Base-by-base conservation (phyloP, 2,797 vertebrate species). In the Etheostoma perlongum region DNA sequence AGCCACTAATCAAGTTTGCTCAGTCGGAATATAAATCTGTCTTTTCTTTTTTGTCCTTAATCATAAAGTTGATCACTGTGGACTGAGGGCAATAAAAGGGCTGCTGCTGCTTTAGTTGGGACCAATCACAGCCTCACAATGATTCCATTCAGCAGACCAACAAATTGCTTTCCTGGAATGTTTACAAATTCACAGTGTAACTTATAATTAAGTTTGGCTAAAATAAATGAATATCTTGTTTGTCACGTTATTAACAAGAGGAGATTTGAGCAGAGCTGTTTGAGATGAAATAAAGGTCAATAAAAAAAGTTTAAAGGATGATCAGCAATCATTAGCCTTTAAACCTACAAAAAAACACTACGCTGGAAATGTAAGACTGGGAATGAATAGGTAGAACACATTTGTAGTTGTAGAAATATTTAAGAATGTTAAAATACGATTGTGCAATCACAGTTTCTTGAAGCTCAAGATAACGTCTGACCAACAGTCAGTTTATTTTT, bases 51-150 rank as follows among this genome's bases (percentile, higher is more conserved):
- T 78, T 84, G 72, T 84, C 67, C 19, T 6, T 44, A 71, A 89
- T 89, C 82, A 88, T 89, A 72, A 64, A 86, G 82, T 85, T 79
- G 78, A 79, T 91, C 78, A 80, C 59, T 88, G 78, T 79, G 80
- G 66, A 66, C 57, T 48, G 64, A 66, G 69, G 81, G 76, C 71
- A 74, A 72, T 82, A 91, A 89, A 91, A 89, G 23, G 9, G 58
- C 81, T 69, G 75, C 81, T 77, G 81, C 64, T 81, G 48, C 57
- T 71, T 79, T 44, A 66, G 55, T 54, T 61, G 13, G 69, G 21
- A 76, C 82, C 62, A 78, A 84, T 78, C 66, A 18, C 33, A 23
- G 47, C 3, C 47, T 68, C 49, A 88, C 83, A 89, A 81, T 78
- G 73, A 79, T 69, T 72, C 65, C 69, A 81, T 83, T 91, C 72